Percentiles rank a stretch among this genome's conserved stretches.
phyloP scores from a whole-genome alignment of 2,888 invertebrate species.

The Philonicus albiceps region DNA sequence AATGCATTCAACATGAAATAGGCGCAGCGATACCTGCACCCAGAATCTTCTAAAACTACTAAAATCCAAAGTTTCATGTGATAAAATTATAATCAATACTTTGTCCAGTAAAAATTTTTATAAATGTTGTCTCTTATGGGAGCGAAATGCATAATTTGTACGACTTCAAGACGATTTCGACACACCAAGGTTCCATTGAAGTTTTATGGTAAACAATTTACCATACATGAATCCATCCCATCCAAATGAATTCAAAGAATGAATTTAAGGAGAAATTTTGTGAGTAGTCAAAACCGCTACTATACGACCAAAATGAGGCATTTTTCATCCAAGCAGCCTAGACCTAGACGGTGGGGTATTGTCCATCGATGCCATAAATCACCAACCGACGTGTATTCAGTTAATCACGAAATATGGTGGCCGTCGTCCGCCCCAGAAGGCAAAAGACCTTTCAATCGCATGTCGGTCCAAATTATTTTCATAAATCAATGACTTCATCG shows the following conservation, averaged over 20 bases:
- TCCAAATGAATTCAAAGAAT: no score
- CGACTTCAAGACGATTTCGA: no score
- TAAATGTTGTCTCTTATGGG: no score
- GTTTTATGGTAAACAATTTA: no score
- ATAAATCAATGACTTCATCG: conserved; percentile 90
- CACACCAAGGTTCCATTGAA: no score
- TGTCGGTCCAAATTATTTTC: conserved; percentile 89
- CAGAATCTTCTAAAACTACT: neutral
- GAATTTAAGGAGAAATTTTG: no score
- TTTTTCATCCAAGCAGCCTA: neutral
- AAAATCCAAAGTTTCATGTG: neutral
- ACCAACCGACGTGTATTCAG: neutral
- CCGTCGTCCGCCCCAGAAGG: neutral
- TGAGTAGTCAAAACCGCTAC: no score
- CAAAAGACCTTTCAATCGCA: neutral
- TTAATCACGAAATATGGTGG: neutral
- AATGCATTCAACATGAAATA: neutral
- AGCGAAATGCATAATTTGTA: no score
- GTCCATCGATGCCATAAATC: neutral
- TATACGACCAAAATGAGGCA: no score
- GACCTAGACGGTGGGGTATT: neutral
- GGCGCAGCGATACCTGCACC: neutral
- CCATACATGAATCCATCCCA: no score
- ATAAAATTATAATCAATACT: no score
- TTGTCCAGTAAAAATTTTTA: no score